phyloP scores from a whole-genome alignment of 2,888 invertebrate species.

The Ochropleura leucogaster region DNA sequence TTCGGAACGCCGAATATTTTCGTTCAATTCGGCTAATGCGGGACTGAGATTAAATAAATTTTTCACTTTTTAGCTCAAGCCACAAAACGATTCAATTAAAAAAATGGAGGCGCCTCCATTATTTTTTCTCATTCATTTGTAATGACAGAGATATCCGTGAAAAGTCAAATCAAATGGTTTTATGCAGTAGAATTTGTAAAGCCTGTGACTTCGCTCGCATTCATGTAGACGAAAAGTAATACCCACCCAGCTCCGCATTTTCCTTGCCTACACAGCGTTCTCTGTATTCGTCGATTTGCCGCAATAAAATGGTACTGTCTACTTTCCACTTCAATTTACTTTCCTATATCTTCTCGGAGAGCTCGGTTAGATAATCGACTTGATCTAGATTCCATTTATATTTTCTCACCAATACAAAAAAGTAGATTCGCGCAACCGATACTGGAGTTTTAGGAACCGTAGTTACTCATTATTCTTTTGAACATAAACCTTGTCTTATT shows the following conservation, averaged over 20 bases:
- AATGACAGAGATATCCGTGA: slow-evolving; percentile 62
- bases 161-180: slow-evolving; percentile 58
- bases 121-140: slow-evolving; percentile 65
- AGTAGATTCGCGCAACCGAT: background rate
- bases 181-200: slow-evolving; percentile 58
- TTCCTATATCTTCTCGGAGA: slow-evolving; percentile 32
- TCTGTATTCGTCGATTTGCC: slow-evolving; percentile 55
- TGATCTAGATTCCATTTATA: slow-evolving; percentile 40
- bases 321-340: slow-evolving; percentile 38
- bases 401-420: slow-evolving; percentile 26
- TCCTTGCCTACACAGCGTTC: slow-evolving; percentile 60
- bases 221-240: slow-evolving; percentile 46
- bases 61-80: slow-evolving; percentile 73
- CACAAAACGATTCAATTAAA: slow-evolving; percentile 68
- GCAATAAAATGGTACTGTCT: slow-evolving; percentile 53
- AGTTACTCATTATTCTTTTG: background rate
- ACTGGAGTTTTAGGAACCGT: background rate
- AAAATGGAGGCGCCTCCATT: slow-evolving; percentile 61
- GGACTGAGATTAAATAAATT: slow-evolving; percentile 79
- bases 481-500: background rate
- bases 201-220: slow-evolving; percentile 36
- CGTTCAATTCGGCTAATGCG: slow-evolving; percentile 84
- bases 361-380: slow-evolving; percentile 23
- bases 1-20: slow-evolving; percentile 85
- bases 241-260: slow-evolving; percentile 38